Conservation (phyloP, 2,888 invertebrate genomes). For the Kuschelorhynchus macadamiae region DNA sequence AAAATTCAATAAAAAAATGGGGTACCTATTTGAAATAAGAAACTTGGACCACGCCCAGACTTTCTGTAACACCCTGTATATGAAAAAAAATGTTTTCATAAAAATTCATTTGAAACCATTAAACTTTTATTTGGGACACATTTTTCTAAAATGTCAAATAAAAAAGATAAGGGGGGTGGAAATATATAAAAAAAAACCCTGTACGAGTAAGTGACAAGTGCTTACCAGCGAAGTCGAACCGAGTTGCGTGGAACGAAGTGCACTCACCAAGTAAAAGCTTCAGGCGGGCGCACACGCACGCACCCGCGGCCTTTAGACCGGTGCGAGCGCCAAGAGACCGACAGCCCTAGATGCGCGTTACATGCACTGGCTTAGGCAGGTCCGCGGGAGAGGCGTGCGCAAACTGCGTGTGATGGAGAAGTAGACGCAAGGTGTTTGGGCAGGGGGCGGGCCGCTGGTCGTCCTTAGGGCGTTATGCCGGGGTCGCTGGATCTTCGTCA, state of each 20-base stretch:
- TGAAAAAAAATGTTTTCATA: too few relatives aligned
- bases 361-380: conserved; percentile 78
- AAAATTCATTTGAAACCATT: too few relatives aligned
- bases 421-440: conserved; percentile 70
- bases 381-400: conserved; percentile 74
- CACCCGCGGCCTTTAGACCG: conserved; percentile 30
- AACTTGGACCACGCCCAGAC: too few relatives aligned
- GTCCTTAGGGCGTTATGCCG: conserved; percentile 65
- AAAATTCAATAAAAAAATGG: too few relatives aligned
- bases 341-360: conserved; percentile 77
- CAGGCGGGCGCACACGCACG: conserved; percentile 35
- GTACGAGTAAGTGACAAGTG: conserved; percentile 36
- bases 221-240: conserved; percentile 27
- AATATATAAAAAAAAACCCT: too few relatives aligned
- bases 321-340: conserved; percentile 63
- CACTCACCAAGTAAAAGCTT: conserved; percentile 42
- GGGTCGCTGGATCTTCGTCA: conserved; percentile 67
- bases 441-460: conserved; percentile 67
- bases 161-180: too few relatives aligned
- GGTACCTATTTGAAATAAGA: too few relatives aligned
- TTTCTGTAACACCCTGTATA: too few relatives aligned
- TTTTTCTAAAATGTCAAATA: too few relatives aligned
- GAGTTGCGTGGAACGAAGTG: conserved; percentile 10
- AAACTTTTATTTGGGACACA: too few relatives aligned
- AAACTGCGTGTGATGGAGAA: conserved; percentile 71